Evolutionary conservation across 2,113 vertebrate genomes (phyloP), one percentile per base, ranked within the genome.

Genomic region (Scomber colias): DNA sequence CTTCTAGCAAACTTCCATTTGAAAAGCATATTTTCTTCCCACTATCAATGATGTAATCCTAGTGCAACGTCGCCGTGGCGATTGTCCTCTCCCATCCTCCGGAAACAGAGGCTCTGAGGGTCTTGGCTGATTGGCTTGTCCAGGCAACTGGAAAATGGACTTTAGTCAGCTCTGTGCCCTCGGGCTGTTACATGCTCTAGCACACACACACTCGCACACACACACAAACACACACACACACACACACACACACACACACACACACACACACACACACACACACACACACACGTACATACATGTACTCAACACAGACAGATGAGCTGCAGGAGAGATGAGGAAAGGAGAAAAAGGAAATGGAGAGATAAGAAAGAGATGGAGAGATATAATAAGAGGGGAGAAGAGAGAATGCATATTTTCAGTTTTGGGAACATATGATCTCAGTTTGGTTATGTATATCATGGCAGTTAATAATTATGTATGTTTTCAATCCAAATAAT

Each of bases 21-120:
- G 3, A 60, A 82, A 71, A 50, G 62, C 67, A 45, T 46, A 27
- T 76, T 69, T 56, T 40, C 17, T 19, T 54, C 57, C 59, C 44
- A 16, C 2, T 44, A 67, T 86, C 63, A 68, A 71, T 93, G 92
- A 93, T 92, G 92, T 91, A 87, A 94, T 89, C 71, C 66, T 68
- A 60, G 49, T 75, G 80, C 81, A 80, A 82, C 27, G n/a, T 78
- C 51, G 44, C 79, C 45, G 35, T 79, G 79, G 84, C 57, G 21
- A 74, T 85, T 69, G 79, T 69, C 70, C 61, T 73, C 53, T 80
- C 12, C 48, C 57, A 31, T 76, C 81, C 79, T 74, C 61, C 59
- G 64, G 81, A 89, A 71, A 74, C 56, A 19, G 30, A 60, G 64
- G 55, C 72, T 87, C 51, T 70, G 57, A 68, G 76, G 71, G 77